Conservation (phyloP, 2,888 invertebrate genomes). For the Nymphalis polychloros region DNA sequence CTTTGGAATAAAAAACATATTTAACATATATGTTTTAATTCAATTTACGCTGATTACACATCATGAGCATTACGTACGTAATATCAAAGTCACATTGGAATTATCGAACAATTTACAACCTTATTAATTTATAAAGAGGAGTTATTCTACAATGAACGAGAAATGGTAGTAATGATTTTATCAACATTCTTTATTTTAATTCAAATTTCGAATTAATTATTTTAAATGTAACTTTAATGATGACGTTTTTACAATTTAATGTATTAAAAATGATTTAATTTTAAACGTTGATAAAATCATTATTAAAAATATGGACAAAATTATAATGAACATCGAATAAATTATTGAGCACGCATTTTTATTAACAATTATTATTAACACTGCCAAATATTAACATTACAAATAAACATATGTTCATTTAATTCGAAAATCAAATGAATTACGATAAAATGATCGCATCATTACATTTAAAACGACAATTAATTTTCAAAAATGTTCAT, state of each 20-base stretch:
- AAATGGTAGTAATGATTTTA: constrained; percentile 35
- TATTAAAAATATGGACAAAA: not conserved
- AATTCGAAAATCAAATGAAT: constrained; percentile 1
- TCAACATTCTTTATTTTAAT: constrained; percentile 28
- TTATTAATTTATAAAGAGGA: constrained; percentile 61
- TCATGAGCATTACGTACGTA: constrained; percentile 69
- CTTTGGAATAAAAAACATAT: constrained; percentile 34
- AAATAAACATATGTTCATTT: constrained; percentile 1
- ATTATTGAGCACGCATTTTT: constrained; percentile 8
- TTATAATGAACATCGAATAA: not conserved
- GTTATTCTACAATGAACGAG: constrained; percentile 69
- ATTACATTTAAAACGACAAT: constrained; percentile 40
- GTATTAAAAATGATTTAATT: constrained; percentile 8
- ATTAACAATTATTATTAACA: not conserved
- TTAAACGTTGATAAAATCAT: constrained; percentile 10
- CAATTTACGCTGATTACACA: constrained; percentile 75
- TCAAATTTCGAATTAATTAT: not conserved
- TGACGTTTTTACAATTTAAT: constrained; percentile 4
- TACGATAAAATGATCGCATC: constrained; percentile 1
- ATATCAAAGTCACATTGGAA: constrained; percentile 76
- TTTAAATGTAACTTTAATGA: not conserved
- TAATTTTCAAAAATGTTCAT: constrained; percentile 48
- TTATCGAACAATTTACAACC: constrained; percentile 77
- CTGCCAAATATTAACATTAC: constrained; percentile 1
- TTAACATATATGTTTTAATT: constrained; percentile 77